Conservation (phyloP, 2,797 vertebrate genomes). For the Graptemys geographica region DNA sequence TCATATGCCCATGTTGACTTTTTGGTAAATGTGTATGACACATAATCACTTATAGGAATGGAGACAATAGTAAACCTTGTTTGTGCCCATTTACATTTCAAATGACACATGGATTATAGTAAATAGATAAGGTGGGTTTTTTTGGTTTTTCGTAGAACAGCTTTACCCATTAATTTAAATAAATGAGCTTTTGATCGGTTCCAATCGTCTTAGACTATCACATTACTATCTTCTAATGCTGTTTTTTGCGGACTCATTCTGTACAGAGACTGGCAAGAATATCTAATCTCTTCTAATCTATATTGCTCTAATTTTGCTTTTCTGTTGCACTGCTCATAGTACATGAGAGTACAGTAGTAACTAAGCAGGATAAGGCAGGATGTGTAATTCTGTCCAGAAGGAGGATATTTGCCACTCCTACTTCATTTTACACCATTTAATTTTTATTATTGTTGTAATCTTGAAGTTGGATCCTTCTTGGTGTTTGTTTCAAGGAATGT, state of each 20-base stretch:
- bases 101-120: background rate
- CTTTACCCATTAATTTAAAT: background rate
- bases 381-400: background rate
- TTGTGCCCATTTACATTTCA: background rate
- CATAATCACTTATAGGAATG: background rate
- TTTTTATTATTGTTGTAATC: slow-evolving; percentile 13
- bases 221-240: background rate
- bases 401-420: background rate
- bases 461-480: background rate
- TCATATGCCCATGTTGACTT: background rate
- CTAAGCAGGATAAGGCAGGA: background rate
- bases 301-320: background rate
- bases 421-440: background rate
- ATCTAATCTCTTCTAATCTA: background rate
- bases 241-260: background rate
- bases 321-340: background rate
- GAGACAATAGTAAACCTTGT: background rate
- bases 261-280: background rate
- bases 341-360: background rate
- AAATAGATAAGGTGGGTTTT: accelerated
- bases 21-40: background rate
- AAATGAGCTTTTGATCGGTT: background rate
- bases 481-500: background rate
- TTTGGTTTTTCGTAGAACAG: background rate
- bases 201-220: background rate